Evolutionary conservation across 1,140 invertebrate species (phyloP).

Genomic region (Bombus huntii): DNA sequence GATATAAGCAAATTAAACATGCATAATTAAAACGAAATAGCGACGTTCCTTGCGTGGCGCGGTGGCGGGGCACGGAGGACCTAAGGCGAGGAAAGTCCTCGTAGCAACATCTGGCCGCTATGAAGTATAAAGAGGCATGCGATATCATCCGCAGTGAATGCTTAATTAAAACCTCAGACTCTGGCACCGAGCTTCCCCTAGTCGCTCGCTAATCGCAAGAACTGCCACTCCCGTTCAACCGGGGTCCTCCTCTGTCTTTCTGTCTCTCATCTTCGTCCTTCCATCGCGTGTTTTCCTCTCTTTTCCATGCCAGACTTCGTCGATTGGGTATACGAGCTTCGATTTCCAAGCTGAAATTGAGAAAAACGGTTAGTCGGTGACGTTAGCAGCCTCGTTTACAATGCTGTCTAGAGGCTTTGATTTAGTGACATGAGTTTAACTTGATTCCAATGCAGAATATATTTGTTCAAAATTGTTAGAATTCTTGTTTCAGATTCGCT

Average conservation of each 20-base stretch:
- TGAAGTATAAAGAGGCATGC: constrained; percentile 82
- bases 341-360: background rate
- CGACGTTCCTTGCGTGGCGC: constrained; percentile 65
- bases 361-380: background rate
- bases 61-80: constrained; percentile 50
- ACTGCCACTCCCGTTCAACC: constrained; percentile 74
- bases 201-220: constrained; percentile 76
- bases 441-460: too few relatives aligned
- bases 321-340: background rate
- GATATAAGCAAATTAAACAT: constrained; percentile 81
- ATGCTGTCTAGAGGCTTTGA: too few relatives aligned
- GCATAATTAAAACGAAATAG: constrained; percentile 80
- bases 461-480: background rate
- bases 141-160: constrained; percentile 82
- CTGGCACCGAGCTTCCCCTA: constrained; percentile 66
- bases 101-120: constrained; percentile 81
- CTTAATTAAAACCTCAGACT: constrained; percentile 83
- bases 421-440: too few relatives aligned
- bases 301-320: background rate
- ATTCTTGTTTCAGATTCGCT: too few relatives aligned
- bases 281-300: background rate
- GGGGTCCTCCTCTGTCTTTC: constrained; percentile 60
- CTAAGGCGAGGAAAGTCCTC: constrained; percentile 66
- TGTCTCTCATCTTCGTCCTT: background rate
- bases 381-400: background rate